A percentile compares a stretch with the other conserved stretches of the same genome.
These are phyloP conservation scores for Menidia beryllina DNA, from an alignment of 2,113 vertebrate species.

Conservation along the genomic window DNA sequence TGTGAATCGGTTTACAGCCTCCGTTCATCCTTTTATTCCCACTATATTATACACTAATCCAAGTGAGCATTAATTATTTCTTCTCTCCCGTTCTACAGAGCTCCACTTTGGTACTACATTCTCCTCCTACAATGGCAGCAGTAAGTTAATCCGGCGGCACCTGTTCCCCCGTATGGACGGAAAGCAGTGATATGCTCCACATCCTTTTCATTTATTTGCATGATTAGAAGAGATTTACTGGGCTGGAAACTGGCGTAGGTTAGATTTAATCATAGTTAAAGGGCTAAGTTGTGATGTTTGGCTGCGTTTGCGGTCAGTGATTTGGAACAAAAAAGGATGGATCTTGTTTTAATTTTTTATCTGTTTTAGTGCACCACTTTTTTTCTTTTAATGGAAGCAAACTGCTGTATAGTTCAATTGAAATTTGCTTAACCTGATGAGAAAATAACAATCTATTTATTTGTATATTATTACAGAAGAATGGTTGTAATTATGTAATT, in stretches of 20 bases:
- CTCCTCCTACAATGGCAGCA: slow-evolving; percentile 77
- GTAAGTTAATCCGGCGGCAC: slow-evolving; percentile 63
- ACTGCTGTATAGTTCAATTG: background rate
- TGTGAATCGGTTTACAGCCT: background rate
- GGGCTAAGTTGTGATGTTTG: background rate
- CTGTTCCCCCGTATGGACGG: background rate
- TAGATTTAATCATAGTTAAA: background rate
- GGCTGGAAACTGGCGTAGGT: background rate
- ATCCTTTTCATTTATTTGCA: slow-evolving; percentile 41
- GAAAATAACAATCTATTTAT: no score
- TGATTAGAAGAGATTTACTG: background rate
- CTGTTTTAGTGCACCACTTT: background rate
- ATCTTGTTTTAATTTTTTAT: no score
- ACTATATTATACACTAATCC: background rate
- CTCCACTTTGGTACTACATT: slow-evolving; percentile 39
- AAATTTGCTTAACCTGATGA: background rate
- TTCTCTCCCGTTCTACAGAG: slow-evolving; percentile 51
- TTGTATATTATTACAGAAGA: no score
- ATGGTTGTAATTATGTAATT: slow-evolving; percentile 3
- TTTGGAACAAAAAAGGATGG: no score
- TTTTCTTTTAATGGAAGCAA: no score
- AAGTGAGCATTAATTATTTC: slow-evolving; percentile 6
- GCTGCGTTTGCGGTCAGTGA: background rate
- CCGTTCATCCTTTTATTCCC: background rate
- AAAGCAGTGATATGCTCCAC: background rate